Base-by-base conservation (phyloP, 2,113 vertebrate species). In the Microtus ochrogaster region DNA sequence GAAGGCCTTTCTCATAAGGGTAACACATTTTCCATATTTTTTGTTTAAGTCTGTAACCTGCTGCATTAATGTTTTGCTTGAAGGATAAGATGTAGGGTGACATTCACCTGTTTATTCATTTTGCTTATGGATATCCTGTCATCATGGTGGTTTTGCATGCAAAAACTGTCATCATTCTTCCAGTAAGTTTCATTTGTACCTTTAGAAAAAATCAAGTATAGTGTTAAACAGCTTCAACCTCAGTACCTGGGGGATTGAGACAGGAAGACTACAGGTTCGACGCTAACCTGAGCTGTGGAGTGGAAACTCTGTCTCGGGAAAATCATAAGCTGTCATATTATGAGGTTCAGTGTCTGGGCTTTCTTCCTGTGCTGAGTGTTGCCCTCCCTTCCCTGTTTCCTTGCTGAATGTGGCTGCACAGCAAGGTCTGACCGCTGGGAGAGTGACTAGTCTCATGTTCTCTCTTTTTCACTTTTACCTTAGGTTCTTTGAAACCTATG, bases 391-490 rank as follows among this genome's bases (percentile, higher is more conserved):
- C 7, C 49, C 4, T 17, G 21, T 19, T 41, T 22, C 77, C 55
- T 66, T 41, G 24, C 36, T 85, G 66, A 58, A 82, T 28, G 39
- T 22, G 47, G 2, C 33, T 44, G 41, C 4, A 33, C 11, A 36
- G 41, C 24, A 39, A 61, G 49, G 58, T 36, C 79, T 96, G 33
- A 47, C 79, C 41, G 49, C 1, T 8, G 7, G 9, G 44, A 26
- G 21, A 85, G 36, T 66, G 63, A 88, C 13, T 61, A 22, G 7
- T 91, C 39, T 10, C 30, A 81, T 13, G 72, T 44, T 41, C 19
- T 70, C 92, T 79, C 70, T 47, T 77, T 72, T 91, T 65, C 63
- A 68, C 16, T 91, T 91, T 82, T 79, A 41, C 63, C 88, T 82
- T 47, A 16, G 44, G 12, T 66, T 9, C 47, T 91, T 91, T 81